A percentile compares a stretch with the other conserved stretches of the same genome.
These are phyloP conservation scores for Mimachlamys varia DNA, from an alignment of 2,888 invertebrate species.

Conservation along the genomic window DNA sequence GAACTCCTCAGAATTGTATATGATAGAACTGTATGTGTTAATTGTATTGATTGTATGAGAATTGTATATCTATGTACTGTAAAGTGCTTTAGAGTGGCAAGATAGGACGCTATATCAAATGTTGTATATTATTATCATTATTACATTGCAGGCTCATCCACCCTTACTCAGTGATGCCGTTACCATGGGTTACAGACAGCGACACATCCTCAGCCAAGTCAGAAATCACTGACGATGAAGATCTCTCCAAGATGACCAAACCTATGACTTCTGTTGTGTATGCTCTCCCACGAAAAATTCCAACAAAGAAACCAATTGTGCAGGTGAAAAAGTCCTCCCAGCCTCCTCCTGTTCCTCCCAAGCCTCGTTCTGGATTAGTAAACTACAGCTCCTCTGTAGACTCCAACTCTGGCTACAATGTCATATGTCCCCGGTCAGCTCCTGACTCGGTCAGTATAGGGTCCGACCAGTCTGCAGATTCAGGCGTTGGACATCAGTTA, in stretches of 20 bases:
- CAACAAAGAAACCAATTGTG: not conserved
- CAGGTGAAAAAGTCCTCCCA: not conserved
- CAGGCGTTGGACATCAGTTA: not conserved
- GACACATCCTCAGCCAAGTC: not conserved
- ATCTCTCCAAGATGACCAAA: not conserved
- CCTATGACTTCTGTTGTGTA: not conserved
- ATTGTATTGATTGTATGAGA: too few species aligned
- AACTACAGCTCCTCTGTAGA: slow-evolving; percentile 5
- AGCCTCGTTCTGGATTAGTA: slow-evolving; percentile 10
- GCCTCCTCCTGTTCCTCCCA: not conserved
- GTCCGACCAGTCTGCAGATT: not conserved
- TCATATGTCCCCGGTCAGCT: not conserved
- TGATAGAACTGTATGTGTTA: too few species aligned
- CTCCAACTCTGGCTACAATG: not conserved
- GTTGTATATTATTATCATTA: too few species aligned
- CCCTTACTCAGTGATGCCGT: not conserved
- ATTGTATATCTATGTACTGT: too few species aligned
- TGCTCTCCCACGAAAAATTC: slow-evolving; percentile 18
- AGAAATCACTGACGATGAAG: slow-evolving; percentile 2
- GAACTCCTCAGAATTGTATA: too few species aligned
- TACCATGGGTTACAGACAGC: slow-evolving; percentile 12
- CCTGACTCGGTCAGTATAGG: not conserved
- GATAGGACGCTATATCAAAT: too few species aligned
- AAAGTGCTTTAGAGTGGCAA: too few species aligned
- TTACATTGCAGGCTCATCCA: not conserved